These are phyloP conservation scores for Agapornis canus DNA, from an alignment of 2,797 vertebrate species.

Conservation along the genomic window DNA sequence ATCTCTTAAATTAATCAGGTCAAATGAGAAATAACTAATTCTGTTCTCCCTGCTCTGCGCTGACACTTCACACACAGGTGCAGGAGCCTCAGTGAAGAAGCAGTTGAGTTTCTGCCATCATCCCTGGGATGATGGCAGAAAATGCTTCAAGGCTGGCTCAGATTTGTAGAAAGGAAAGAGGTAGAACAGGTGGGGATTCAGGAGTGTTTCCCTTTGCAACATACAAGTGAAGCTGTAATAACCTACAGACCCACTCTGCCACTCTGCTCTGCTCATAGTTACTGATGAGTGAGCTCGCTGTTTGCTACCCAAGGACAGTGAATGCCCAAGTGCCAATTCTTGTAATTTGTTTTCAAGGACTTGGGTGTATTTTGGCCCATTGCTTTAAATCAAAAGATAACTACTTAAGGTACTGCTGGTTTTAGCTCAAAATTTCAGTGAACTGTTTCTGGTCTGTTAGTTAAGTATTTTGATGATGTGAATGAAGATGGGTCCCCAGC, in stretches of 20 bases:
- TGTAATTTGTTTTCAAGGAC: neutral
- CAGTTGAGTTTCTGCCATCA: neutral
- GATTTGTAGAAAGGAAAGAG: neutral
- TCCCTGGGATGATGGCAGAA: neutral
- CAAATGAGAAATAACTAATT: neutral
- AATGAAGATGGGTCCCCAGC: neutral
- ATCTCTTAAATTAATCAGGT: neutral
- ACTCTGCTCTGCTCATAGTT: rapidly evolving
- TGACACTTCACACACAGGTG: neutral
- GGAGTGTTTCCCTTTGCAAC: neutral
- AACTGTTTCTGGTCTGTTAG: neutral
- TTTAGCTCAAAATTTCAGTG: neutral
- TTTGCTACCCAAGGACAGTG: neutral
- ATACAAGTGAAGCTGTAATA: neutral
- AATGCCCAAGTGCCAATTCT: neutral
- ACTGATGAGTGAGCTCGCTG: neutral
- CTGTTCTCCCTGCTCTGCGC: neutral
- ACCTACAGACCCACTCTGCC: neutral
- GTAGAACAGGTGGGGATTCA: neutral
- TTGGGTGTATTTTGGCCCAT: neutral
- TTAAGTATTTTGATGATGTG: neutral
- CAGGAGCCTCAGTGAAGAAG: neutral
- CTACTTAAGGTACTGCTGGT: neutral
- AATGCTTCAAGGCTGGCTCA: rapidly evolving
- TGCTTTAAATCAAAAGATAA: neutral